phyloP scores from a whole-genome alignment of 2,888 invertebrate genomes.

The Papilio gigon region DNA sequence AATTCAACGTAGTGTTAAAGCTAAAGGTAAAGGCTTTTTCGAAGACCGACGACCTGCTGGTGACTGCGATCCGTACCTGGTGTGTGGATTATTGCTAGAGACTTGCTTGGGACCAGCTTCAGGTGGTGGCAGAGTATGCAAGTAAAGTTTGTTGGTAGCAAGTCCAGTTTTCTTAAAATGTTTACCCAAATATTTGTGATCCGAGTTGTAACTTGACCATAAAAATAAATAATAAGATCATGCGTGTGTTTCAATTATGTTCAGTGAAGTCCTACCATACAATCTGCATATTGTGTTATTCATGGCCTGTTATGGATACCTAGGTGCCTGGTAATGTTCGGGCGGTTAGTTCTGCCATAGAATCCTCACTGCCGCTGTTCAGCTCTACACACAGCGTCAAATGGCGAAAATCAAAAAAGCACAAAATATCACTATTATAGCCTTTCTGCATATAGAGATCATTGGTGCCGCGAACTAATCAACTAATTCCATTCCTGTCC shows the following conservation, averaged over 20 bases:
- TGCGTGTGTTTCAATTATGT: not conserved
- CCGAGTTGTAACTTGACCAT: not conserved
- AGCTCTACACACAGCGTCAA: too few species aligned
- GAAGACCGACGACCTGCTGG: constrained; percentile 96
- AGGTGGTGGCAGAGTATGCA: constrained; percentile 40
- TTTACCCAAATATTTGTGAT: not conserved
- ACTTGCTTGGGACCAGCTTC: constrained; percentile 60
- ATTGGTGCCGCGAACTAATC: too few species aligned
- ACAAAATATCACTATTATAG: too few species aligned
- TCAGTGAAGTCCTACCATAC: not conserved
- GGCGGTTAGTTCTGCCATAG: too few species aligned
- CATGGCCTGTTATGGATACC: too few species aligned
- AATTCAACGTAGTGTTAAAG: constrained; percentile 93
- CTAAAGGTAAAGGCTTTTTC: constrained; percentile 94
- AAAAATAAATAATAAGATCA: not conserved
- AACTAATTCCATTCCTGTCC: too few species aligned
- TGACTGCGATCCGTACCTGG: constrained; percentile 93
- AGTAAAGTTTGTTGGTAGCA: constrained; percentile 9
- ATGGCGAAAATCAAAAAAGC: too few species aligned
- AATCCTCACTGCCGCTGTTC: too few species aligned
- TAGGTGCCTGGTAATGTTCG: too few species aligned
- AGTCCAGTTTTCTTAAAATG: constrained; percentile 4
- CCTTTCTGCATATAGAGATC: too few species aligned
- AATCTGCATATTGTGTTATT: too few species aligned
- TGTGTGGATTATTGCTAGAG: constrained; percentile 79